These are phyloP conservation scores for Pipra filicauda DNA, from an alignment of 2,113 vertebrate species.

Conservation along the genomic window DNA sequence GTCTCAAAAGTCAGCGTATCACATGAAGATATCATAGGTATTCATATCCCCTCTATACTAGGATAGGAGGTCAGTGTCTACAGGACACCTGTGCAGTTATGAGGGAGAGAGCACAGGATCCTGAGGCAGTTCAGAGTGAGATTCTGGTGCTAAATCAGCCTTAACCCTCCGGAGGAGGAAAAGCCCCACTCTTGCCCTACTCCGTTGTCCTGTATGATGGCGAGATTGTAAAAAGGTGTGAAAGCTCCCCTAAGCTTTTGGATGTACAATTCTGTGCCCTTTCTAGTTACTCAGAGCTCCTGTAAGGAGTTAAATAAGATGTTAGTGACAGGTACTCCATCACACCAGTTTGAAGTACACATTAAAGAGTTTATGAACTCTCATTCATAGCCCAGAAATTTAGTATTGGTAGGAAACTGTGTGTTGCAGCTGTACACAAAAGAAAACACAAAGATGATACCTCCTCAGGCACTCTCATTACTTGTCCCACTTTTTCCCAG, in stretches of 20 bases:
- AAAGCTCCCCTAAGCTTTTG: neutral
- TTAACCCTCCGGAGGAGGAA: neutral
- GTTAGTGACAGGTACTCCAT: neutral
- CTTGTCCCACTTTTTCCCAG: neutral
- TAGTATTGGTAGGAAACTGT: neutral
- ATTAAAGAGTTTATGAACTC: neutral
- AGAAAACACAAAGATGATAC: neutral
- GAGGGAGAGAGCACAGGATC: neutral
- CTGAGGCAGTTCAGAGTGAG: neutral
- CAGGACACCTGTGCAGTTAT: neutral
- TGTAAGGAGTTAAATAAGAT: neutral
- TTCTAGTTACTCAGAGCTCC: neutral
- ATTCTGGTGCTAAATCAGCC: neutral
- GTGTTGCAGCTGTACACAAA: neutral
- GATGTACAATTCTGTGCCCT: neutral
- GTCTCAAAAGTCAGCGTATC: neutral
- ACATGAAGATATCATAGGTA: neutral
- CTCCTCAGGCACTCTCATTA: neutral
- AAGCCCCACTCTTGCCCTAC: neutral
- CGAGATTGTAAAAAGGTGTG: neutral
- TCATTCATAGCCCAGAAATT: neutral
- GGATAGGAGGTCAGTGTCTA: neutral
- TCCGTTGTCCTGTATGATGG: neutral
- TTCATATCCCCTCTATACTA: neutral
- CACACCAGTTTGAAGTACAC: neutral